Conservation (phyloP, 2,113 vertebrate genomes). For the Ceyx melanurus region DNA sequence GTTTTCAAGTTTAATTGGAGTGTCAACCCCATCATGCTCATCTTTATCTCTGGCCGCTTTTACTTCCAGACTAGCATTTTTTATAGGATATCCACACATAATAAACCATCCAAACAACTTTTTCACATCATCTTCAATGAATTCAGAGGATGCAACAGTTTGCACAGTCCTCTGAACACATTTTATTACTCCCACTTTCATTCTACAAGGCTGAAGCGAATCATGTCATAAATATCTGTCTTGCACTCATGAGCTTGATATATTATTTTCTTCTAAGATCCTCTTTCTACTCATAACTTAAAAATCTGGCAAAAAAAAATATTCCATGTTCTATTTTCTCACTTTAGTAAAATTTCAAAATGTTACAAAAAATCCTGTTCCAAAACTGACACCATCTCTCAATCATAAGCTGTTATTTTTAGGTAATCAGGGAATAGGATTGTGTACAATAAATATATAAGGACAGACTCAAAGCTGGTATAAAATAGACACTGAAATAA, state of each 20-base stretch:
- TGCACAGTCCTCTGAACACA: conserved; percentile 41
- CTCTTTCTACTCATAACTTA: conserved; percentile 27
- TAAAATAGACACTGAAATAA: background rate
- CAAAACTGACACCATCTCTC: background rate
- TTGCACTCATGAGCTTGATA: conserved; percentile 21
- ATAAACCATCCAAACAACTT: conserved; percentile 77
- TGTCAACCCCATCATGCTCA: conserved; percentile 17
- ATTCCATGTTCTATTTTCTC: background rate
- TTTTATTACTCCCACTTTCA: conserved; percentile 57
- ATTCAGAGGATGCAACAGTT: conserved; percentile 69
- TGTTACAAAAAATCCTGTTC: background rate
- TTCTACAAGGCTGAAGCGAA: conserved; percentile 38
- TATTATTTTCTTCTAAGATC: conserved; percentile 43
- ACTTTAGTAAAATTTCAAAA: conserved; percentile 34
- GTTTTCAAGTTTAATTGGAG: conserved; percentile 67
- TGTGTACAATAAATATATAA: background rate
- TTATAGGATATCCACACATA: conserved; percentile 56
- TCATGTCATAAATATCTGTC: conserved; percentile 60
- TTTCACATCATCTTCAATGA: conserved; percentile 69
- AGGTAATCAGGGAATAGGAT: background rate
- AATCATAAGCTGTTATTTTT: background rate
- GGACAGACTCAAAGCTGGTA: background rate
- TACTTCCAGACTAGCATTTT: conserved; percentile 30
- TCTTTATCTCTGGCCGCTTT: conserved; percentile 48
- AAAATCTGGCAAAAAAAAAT: conserved; percentile 29